phyloP scores from a whole-genome alignment of 1,140 invertebrate species.

The Polyergus mexicanus region DNA sequence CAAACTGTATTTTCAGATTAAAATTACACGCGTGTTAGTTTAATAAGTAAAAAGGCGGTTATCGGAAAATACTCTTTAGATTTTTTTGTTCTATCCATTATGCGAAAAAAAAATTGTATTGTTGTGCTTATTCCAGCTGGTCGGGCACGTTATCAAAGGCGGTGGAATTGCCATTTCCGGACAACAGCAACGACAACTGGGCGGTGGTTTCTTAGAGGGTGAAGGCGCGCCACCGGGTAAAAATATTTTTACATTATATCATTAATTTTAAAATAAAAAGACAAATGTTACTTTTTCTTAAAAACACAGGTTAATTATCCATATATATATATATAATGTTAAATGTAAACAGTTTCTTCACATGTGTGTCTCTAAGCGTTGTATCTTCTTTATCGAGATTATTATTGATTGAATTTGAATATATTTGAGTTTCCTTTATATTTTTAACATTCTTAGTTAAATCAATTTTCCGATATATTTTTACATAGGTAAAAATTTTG shows the following conservation, averaged over 20 bases:
- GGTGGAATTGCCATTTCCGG: slow-evolving; percentile 91
- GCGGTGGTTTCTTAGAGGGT: slow-evolving; percentile 88
- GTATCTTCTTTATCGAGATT: no score
- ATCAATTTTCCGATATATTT: no score
- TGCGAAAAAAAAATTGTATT: not conserved
- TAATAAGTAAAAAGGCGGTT: not conserved
- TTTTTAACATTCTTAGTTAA: no score
- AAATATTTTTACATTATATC: not conserved
- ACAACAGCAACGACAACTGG: slow-evolving; percentile 89
- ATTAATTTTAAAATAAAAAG: not conserved
- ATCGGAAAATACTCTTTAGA: not conserved
- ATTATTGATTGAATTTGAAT: no score
- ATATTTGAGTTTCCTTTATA: no score
- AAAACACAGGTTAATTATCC: not conserved
- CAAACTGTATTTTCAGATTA: not conserved
- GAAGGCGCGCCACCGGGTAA: slow-evolving; percentile 87
- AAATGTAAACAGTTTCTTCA: not conserved
- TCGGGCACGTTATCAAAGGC: slow-evolving; percentile 92
- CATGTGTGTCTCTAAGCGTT: no score
- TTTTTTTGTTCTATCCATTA: not conserved
- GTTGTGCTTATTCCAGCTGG: slow-evolving; percentile 87
- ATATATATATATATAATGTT: not conserved
- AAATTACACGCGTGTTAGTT: slow-evolving; percentile 2
- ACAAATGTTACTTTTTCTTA: not conserved
- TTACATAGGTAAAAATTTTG: no score